Evolutionary conservation across 2,797 vertebrate genomes (phyloP), one percentile per base, ranked within the genome.

Genomic region (Anabacerthia variegaticeps): DNA sequence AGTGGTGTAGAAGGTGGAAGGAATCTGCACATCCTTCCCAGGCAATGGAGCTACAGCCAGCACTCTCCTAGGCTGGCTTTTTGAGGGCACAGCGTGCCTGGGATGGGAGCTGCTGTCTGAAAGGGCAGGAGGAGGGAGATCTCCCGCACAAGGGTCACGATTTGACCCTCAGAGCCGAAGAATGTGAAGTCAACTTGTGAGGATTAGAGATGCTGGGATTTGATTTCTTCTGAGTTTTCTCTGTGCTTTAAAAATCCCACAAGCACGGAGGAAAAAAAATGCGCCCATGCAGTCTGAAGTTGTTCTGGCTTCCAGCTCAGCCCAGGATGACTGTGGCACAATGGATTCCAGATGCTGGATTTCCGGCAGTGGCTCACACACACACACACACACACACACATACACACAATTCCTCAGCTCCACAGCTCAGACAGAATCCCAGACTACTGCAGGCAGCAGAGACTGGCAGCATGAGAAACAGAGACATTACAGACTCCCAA

Each of bases 331-430:
- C 95, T 95, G 92, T 93, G 92, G 94, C 91, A 95, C 95, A 94
- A 97, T 97, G 13, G 55, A 66, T 97, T 97, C 97, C 97, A 97
- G 97, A 97, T 96, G 97, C 86, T 5, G 89, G 68, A 65, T 91
- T 96, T 97, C 97, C 88, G 67, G 94, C 91, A 76, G 71, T 30
- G 80, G 85, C 77, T 93, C 10, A 41, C 78, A 65, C 59, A 63
- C 68, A 32, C 39, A 32, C 36, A 61, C 58, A 27, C 51, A 54
- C 59, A n/a, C 51, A 63, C 41, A 86, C 67, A 61, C 41, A 86
- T 63, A 61, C 13, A 21, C 41, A 61, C 0, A 65, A 0, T 37
- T 88, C 89, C 85, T 92, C 58, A 66, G 66, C 66, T 96, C 72
- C 5, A 0, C 48, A 36, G 59, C 75, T 93, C 88, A 93, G 91